Percentiles rank a stretch among this genome's conserved stretches.
phyloP scores from a whole-genome alignment of 2,888 invertebrate genomes.

The Mythimna lalbum region DNA sequence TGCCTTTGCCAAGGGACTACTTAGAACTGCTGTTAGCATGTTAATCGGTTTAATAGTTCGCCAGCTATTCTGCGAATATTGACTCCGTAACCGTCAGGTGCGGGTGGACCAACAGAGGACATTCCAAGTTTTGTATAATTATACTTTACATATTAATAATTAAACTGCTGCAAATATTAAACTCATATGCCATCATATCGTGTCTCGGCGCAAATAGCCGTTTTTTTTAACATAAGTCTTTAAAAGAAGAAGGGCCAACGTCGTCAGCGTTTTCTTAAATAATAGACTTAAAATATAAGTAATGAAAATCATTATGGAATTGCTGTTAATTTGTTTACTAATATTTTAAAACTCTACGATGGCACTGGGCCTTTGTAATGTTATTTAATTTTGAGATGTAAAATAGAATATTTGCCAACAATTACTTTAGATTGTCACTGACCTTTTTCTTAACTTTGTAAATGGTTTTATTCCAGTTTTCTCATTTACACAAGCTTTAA shows the following conservation, averaged over 20 bases:
- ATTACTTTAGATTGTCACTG: background rate
- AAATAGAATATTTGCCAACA: background rate
- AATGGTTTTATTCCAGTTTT: background rate
- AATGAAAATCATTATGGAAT: no score
- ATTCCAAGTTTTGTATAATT: no score
- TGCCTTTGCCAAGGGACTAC: conserved; percentile 26
- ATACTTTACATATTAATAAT: no score
- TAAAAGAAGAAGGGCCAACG: background rate
- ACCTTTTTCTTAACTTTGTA: background rate
- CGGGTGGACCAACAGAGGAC: background rate
- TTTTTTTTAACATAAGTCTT: background rate
- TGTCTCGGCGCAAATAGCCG: background rate
- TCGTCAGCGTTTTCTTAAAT: no score
- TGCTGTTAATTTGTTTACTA: no score
- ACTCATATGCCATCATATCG: background rate
- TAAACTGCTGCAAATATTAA: no score
- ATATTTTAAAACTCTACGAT: no score
- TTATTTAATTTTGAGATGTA: no score
- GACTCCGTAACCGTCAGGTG: background rate
- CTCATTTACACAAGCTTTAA: background rate
- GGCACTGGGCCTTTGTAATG: no score
- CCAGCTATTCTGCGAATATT: conserved; percentile 38
- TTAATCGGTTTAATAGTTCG: conserved; percentile 11
- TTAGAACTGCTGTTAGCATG: conserved; percentile 17
- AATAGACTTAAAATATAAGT: no score